Evolutionary conservation across 2,113 vertebrate genomes (phyloP).

Genomic region (Indri indri): DNA sequence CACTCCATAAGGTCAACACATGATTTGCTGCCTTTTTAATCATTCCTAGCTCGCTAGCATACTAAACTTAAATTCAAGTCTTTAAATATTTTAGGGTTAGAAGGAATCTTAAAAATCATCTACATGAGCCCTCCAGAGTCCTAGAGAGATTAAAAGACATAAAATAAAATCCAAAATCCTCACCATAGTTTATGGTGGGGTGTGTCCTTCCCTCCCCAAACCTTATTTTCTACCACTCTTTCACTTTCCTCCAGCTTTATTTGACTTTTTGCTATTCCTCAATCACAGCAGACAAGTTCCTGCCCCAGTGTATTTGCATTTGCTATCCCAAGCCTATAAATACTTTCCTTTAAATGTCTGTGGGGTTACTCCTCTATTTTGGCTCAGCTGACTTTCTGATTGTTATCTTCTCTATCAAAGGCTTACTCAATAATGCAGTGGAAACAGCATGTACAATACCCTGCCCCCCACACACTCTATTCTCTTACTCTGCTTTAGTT

Average conservation of each 20-base stretch:
- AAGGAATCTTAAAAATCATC: not conserved
- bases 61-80: not conserved
- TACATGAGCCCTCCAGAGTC: not conserved
- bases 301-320: not conserved
- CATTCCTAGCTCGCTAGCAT: not conserved
- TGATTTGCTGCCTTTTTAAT: not conserved
- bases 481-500: not conserved
- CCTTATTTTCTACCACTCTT: not conserved
- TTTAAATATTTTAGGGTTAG: not conserved
- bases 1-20: not conserved
- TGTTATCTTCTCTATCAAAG: not conserved
- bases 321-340: not conserved
- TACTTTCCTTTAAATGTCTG: not conserved
- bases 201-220: not conserved
- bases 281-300: not conserved
- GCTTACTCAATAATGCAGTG: not conserved
- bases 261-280: not conserved
- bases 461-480: not conserved
- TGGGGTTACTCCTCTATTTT: not conserved
- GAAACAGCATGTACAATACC: not conserved
- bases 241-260: not conserved
- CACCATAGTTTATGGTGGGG: not conserved
- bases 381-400: not conserved
- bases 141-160: not conserved
- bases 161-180: not conserved